Evolutionary conservation across 53 echinoderm and acorn worm genomes (phyloP).

Genomic region (Astropecten irregularis): DNA sequence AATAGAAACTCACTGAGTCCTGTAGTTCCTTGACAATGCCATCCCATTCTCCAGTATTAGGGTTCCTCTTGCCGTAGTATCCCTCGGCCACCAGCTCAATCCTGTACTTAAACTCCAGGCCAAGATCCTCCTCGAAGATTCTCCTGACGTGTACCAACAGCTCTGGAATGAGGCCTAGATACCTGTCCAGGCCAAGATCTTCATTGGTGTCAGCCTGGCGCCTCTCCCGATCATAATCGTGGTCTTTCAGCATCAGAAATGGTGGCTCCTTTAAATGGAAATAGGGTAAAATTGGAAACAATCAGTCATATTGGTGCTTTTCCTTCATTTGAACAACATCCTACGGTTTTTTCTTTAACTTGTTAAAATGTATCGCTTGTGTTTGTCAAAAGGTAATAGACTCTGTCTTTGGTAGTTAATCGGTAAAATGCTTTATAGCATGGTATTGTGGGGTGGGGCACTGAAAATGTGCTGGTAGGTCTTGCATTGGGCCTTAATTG

Average conservation of each 20-base stretch:
- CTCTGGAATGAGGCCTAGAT: constrained; percentile 61
- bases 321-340: too few relatives aligned
- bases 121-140: constrained; percentile 70
- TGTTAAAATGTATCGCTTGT: too few relatives aligned
- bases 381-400: too few relatives aligned
- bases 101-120: constrained; percentile 74
- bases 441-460: too few relatives aligned
- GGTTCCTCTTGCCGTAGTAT: constrained; percentile 74
- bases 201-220: constrained; percentile 25
- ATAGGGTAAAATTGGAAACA: too few relatives aligned
- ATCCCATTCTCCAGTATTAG: constrained; percentile 81
- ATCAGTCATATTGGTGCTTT: too few relatives aligned
- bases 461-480: too few relatives aligned
- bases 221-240: constrained; percentile 50
- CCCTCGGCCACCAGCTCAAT: constrained; percentile 69
- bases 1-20: constrained; percentile 79
- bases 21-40: constrained; percentile 78
- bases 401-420: too few relatives aligned
- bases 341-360: too few relatives aligned
- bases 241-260: constrained; percentile 66
- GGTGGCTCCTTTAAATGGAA: constrained; percentile 69
- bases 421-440: too few relatives aligned
- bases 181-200: constrained; percentile 12
- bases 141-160: constrained; percentile 65
- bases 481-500: too few relatives aligned